Base-by-base conservation (phyloP, 2,113 vertebrate genomes). In the Microcebus tavaratra region DNA sequence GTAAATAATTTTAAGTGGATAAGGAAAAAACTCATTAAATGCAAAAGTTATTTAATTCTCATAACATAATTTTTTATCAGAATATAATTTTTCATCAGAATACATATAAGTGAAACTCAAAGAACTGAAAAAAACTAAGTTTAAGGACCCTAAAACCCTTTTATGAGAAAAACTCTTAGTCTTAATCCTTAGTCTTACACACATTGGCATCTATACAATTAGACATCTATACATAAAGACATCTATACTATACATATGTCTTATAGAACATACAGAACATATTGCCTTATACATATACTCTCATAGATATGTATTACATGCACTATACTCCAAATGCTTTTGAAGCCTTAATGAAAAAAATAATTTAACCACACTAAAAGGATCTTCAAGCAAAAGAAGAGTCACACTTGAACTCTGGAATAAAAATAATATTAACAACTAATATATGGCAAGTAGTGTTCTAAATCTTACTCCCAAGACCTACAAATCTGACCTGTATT, bases 1-100 rank as follows among this genome's bases (percentile, higher is more conserved):
- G 87, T 34, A 96, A 48, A 0, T 34, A 94, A 94, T 84, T 89
- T 81, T 89, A 96, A 89, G 93, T 25, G 31, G 29, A 78, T 72
- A 95, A 57, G 53, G 34, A 91, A 94, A 83, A 96, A 84, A 2
- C 27, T 88, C 48, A 82, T 50, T 90, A 70, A 50, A 96, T 61
- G 9, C 5, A 87, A 75, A 76, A 91, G 15, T 39, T 73, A 78
- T 48, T 59, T 36, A 91, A 97, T 36, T 21, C 29, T 86, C 75
- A 0, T 31, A 68, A 92, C 12, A 59, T 48, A 31, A 94, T 79
- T 95, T n/a, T 90, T 90, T 65, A 87, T 27, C 7, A 42, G 42
- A 42, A 42, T 42, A 59, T 48, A 31, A 94, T 79, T 95, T n/a
- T 90, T 90, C 7, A 65, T 68, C 57, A 39, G 2, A 89, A 91